Conservation (phyloP, 2,797 vertebrate species). For the Trematomus bernacchii region DNA sequence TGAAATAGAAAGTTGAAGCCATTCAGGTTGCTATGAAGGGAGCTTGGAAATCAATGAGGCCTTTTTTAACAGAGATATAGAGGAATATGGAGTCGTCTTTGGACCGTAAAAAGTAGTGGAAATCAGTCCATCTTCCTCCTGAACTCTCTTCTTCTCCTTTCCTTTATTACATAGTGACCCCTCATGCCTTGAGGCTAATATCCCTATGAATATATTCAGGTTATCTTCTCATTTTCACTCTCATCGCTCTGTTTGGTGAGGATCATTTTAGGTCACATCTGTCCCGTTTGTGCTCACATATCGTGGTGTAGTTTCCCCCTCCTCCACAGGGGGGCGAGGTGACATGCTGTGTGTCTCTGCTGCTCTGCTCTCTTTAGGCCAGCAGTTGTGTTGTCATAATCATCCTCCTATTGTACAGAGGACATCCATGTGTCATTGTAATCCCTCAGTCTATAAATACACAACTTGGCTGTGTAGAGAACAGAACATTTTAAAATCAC, state of each 20-base stretch:
- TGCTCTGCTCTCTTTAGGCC: not conserved
- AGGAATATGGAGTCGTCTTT: constrained; percentile 10
- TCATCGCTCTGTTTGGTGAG: not conserved
- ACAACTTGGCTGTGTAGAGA: not conserved
- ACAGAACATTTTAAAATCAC: not conserved
- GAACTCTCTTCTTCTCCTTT: not conserved
- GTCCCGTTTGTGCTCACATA: not conserved
- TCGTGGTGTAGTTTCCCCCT: constrained; percentile 1
- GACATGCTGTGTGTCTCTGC: not conserved
- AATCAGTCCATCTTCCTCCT: constrained; percentile 10
- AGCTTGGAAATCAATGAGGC: constrained; percentile 7
- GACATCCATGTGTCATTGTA: constrained; percentile 37
- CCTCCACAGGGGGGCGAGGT: constrained; percentile 59
- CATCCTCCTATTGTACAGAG: constrained; percentile 6
- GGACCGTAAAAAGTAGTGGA: constrained; percentile 10
- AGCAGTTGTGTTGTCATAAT: constrained; percentile 7
- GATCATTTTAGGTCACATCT: constrained; percentile 21
- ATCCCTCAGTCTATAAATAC: constrained; percentile 59
- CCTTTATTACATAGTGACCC: constrained; percentile 9
- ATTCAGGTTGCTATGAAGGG: not conserved
- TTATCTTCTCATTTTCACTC: constrained; percentile 21
- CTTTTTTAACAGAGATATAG: not conserved
- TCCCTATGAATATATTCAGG: constrained; percentile 25
- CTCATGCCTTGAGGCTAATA: not conserved
- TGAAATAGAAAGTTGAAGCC: not conserved